Base-by-base conservation (phyloP, 2,113 vertebrate genomes). In the Smithornis capensis region DNA sequence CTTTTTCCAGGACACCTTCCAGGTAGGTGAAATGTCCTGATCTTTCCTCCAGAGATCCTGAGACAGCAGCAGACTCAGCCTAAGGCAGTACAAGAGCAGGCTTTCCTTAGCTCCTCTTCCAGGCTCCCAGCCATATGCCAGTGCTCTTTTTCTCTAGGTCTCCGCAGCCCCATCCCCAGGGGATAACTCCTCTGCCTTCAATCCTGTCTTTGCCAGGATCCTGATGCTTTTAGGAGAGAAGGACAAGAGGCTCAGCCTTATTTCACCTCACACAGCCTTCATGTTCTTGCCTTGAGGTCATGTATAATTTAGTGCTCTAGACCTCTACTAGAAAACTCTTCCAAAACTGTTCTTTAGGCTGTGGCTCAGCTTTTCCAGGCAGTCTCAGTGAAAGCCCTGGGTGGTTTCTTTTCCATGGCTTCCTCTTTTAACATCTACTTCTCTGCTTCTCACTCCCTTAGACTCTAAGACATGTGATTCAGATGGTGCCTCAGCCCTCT, bases 81-180 rank as follows among this genome's bases (percentile, higher is more conserved):
- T 14, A 35, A 78, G 38, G 16, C 4, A 2, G 7, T 13, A 42
- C 7, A 42, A 21, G 40, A 64, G 23, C 59, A 77, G 22, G 6
- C 2, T 45, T 71, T 69, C 9, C 45, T 11, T n/a, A 49, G 3
- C 12, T 27, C 14, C 24, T 35, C n/a, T 62, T 63, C 60, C 42
- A 67, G 37, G 27, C 47, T 78, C 37, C 9, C 4, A 5, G 45
- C 4, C 56, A 40, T 3, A 4, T 49, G 14, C 8, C 47, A 8
- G 0, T 35, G 33, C 3, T 49, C 19, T 49, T 71, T 75, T 55
- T 9, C 13, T 55, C 44, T 18, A 11, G 9, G 50, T 42, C 23
- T 75, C 40, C 4, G 2, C 13, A 40, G 0, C 10, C 0, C 4
- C 35, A 17, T 45, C 38, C 59, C 22, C 15, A 25, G 10, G 21